Evolutionary conservation across 1,140 invertebrate genomes (phyloP).

Genomic region (Diabrotica undecimpunctata): DNA sequence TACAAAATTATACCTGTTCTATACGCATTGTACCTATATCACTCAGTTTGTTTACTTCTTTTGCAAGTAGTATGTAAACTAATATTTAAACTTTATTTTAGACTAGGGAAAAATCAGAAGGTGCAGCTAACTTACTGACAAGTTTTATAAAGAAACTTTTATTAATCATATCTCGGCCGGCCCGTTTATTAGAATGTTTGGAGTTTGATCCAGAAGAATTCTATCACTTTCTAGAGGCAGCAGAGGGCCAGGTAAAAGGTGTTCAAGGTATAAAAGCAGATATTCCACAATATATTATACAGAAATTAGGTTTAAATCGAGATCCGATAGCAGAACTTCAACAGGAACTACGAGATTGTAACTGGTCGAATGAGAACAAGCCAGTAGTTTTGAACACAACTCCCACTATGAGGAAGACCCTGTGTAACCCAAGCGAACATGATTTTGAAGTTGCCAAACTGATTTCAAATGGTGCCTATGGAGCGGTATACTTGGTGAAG

Average conservation of each 20-base stretch:
- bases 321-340: conserved; percentile 88
- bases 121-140: conserved; percentile 80
- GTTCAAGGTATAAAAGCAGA: conserved; percentile 84
- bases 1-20: too few species aligned
- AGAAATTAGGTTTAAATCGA: conserved; percentile 89
- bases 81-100: conserved; percentile 47
- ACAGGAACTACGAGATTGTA: conserved; percentile 58
- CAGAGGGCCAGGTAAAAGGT: conserved; percentile 91
- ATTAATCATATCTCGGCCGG: conserved; percentile 94
- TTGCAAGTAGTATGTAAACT: too few species aligned
- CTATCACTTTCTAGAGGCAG: conserved; percentile 95
- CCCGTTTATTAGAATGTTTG: conserved; percentile 91
- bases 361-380: conserved; percentile 36
- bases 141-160: conserved; percentile 87
- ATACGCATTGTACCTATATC: too few species aligned
- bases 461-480: conserved; percentile 97
- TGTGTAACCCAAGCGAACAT: conserved; percentile 71
- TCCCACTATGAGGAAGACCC: conserved; percentile 33
- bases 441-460: conserved; percentile 98
- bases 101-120: conserved; percentile 87
- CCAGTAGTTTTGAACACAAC: conserved; percentile 39
- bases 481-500: conserved; percentile 96
- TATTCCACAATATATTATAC: conserved; percentile 97
- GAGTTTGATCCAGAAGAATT: conserved; percentile 99
- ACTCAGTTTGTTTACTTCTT: too few species aligned